These are phyloP conservation scores for Nothoprocta perdicaria DNA, from an alignment of 2,113 vertebrate species.

Conservation along the genomic window DNA sequence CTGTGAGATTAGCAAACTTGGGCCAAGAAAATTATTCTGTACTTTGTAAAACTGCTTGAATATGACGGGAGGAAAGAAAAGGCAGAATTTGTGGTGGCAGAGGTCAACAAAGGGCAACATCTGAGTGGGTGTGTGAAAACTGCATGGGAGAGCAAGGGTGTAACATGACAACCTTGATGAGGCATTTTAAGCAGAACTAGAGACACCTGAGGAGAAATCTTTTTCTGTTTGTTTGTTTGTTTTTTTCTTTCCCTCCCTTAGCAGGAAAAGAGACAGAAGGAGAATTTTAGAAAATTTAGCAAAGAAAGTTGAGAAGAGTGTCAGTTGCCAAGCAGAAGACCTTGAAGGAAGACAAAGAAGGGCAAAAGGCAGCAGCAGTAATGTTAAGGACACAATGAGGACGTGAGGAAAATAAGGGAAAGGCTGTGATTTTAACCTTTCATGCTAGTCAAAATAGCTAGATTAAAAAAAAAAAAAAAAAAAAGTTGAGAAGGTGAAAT, in stretches of 20 bases:
- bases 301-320: not conserved
- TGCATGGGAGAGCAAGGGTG: not conserved
- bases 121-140: not conserved
- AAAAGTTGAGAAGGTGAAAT: not conserved
- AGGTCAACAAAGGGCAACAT: not conserved
- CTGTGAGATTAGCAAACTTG: not conserved
- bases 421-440: not conserved
- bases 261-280: not conserved
- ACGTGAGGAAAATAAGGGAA: not conserved
- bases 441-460: not conserved
- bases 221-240: too few relatives aligned
- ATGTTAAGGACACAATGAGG: not conserved
- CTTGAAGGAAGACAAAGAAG: not conserved
- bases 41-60: slow-evolving; percentile 6
- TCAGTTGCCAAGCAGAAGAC: not conserved
- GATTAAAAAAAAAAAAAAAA: not conserved
- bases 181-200: not conserved
- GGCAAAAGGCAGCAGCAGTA: not conserved
- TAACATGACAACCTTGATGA: not conserved
- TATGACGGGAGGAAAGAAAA: not conserved
- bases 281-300: not conserved
- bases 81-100: not conserved
- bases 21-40: not conserved
- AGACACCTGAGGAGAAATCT: not conserved
- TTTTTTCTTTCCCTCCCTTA: not conserved